A percentile compares a stretch with the other conserved stretches of the same genome.
Evolutionary conservation across 2,888 invertebrate genomes (phyloP).

Genomic region (Harpalus rubripes): DNA sequence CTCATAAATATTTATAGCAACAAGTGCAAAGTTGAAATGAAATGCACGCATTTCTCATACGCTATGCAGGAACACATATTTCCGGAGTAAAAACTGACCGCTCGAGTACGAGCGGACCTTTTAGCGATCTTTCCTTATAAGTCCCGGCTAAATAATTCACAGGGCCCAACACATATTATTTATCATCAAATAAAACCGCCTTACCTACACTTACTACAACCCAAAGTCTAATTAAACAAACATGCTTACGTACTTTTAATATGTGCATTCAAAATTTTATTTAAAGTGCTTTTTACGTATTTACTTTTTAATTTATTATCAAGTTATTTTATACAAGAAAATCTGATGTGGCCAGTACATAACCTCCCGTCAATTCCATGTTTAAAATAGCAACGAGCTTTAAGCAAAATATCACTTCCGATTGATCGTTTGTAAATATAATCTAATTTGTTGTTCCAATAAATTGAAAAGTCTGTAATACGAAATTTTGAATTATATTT

Average conservation of each 20-base stretch:
- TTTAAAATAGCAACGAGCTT: no score
- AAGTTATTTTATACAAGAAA: no score
- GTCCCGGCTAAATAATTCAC: constrained; percentile 32
- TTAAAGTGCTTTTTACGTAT: no score
- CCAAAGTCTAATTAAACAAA: background rate
- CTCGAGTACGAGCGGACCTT: background rate
- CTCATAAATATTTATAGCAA: constrained; percentile 62
- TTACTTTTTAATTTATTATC: no score
- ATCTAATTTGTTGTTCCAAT: no score
- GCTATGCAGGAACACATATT: constrained; percentile 39
- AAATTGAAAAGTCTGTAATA: no score
- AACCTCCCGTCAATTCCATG: no score
- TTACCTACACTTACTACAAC: constrained; percentile 6
- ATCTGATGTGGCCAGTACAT: no score
- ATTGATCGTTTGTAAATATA: no score
- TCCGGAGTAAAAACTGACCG: constrained; percentile 45
- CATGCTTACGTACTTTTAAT: background rate
- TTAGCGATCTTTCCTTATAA: constrained; percentile 49
- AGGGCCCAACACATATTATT: constrained; percentile 40
- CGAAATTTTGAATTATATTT: no score
- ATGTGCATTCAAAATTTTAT: no score
- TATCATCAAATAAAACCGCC: constrained; percentile 21
- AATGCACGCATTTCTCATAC: constrained; percentile 55
- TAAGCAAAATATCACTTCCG: no score
- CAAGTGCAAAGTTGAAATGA: constrained; percentile 61